Base-by-base conservation (phyloP, 2,888 invertebrate species). In the Drosophila atroscutellata region DNA sequence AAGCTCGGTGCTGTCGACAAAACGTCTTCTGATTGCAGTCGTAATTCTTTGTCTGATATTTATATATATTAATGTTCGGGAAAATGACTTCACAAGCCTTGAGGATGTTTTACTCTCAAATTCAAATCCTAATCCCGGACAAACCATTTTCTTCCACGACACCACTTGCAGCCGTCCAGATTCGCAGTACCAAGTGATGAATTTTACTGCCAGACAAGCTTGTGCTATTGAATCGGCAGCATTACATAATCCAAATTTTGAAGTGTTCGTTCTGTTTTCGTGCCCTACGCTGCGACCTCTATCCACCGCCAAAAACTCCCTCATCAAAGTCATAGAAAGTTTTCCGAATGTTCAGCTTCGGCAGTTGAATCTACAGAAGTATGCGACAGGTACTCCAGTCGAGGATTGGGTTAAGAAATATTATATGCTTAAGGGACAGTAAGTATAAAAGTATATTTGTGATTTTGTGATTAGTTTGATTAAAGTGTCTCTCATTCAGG, bases 141-240 rank as follows among this genome's bases (percentile, higher is more conserved):
- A 81, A 42, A 91, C 86, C 52, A 92, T 93, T 68, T 93, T 93
- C 69, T 93, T 93, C 69, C 93, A 93, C 56, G 93, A 93, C 71
- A 93, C 93, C 3, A 90, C 90, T 24, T 93, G 92, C 39, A 80
- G 79, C 18, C 58, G 28, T 11, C 34, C 47, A 5, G 39, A 32
- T 1, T 50, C 32, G 1, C 52, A 49, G 5, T 36, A 62, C 18
- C 81, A 84, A 30, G 56, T 82, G 32, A 55, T 91, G 4, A 74
- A 79, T 28, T 65, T 93, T 5, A 92, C 84, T n/a, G 78, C 91
- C 18, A 81, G 93, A 6, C 92, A 93, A 81, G 92, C 92, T 0
- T 93, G 93, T 75, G 91, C 93, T 0, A 91, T 93, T n/a, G 93
- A 93, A 81, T 93, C 93, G 0, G 91, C 93, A 1, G 93, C 93